These are phyloP conservation scores for Tylochromis polylepis DNA, from an alignment of 2,113 vertebrate genomes.

Conservation along the genomic window DNA sequence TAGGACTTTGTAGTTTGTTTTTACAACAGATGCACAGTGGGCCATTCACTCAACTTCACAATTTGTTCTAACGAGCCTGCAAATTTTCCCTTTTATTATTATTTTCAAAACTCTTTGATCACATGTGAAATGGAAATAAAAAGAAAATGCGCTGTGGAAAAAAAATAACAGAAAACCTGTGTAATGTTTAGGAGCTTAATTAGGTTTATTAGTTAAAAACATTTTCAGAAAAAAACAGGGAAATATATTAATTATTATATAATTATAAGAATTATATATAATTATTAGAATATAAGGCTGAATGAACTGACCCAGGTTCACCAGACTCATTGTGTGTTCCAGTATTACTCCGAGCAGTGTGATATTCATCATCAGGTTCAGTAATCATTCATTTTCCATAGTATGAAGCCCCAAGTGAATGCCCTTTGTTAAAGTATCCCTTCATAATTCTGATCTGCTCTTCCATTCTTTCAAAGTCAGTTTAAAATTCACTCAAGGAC, in stretches of 20 bases:
- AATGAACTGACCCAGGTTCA: not conserved
- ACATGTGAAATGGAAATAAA: not conserved
- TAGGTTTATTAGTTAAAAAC: not conserved
- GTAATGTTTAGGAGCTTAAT: not conserved
- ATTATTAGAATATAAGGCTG: accelerated
- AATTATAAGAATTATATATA: too few relatives aligned
- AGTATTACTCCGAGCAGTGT: not conserved
- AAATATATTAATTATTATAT: too few relatives aligned
- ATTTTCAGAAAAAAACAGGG: not conserved
- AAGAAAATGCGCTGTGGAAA: not conserved
- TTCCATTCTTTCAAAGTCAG: accelerated
- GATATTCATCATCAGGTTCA: not conserved
- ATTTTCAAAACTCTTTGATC: not conserved
- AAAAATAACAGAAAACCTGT: accelerated
- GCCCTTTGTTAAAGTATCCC: not conserved
- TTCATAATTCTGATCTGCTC: not conserved
- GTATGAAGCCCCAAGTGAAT: accelerated
- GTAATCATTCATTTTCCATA: not conserved
- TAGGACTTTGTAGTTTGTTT: not conserved
- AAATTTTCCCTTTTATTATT: not conserved
- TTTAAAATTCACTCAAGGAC: accelerated
- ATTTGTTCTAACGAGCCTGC: not conserved
- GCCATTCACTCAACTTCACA: not conserved
- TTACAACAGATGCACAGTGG: not conserved
- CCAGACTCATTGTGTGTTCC: not conserved